Evolutionary conservation across 35 echinoderm and acorn worm species (phyloP).

Genomic region (Heliocidaris tuberculata): DNA sequence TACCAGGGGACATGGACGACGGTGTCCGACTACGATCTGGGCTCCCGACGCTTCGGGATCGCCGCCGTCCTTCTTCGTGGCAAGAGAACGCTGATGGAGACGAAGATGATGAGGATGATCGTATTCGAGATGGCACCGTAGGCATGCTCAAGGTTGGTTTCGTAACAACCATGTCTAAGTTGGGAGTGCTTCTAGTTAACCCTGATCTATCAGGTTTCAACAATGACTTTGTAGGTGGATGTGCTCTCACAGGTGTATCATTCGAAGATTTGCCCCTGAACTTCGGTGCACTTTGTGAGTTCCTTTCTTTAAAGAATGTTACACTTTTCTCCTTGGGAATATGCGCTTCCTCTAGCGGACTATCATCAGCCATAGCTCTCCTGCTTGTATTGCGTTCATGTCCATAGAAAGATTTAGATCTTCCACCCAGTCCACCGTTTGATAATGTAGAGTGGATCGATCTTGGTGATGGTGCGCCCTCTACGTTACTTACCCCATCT

Average conservation of each 20-base stretch:
- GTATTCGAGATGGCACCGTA: neutral
- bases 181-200: neutral
- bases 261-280: neutral
- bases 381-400: neutral
- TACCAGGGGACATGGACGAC: neutral
- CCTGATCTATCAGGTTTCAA: neutral
- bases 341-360: neutral
- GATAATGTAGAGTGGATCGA: neutral
- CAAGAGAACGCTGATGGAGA: slow-evolving; percentile 23
- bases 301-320: neutral
- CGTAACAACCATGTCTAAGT: neutral
- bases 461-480: neutral
- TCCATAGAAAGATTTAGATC: slow-evolving; percentile 7
- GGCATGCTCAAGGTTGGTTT: neutral
- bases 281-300: slow-evolving; percentile 11
- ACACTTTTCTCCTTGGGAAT: neutral
- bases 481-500: neutral
- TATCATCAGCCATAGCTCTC: neutral
- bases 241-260: neutral
- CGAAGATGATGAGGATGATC: neutral
- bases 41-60: neutral
- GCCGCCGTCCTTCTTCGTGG: slow-evolving; percentile 9
- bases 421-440: neutral
- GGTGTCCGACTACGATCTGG: neutral
- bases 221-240: neutral